Base-by-base conservation (phyloP, 2,888 invertebrate genomes). In the Blomia tropicalis region DNA sequence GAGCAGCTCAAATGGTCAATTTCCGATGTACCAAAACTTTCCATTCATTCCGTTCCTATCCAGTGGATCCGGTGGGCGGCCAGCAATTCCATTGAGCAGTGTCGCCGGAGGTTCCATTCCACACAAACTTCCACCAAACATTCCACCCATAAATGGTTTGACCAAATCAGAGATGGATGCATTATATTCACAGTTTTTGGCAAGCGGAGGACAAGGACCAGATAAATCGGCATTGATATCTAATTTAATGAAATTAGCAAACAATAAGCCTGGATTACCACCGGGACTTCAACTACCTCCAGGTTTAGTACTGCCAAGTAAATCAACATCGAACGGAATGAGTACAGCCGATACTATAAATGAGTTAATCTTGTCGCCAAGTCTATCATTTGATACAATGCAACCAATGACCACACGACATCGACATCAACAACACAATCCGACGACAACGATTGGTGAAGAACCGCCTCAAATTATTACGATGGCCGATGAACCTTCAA, bases 381-480 rank as follows among this genome's bases (percentile, higher is more conserved):
- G 36, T 36, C 36, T 17, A 11, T 36, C 36, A 17, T 36, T 36
- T 17, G 36, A 47, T 19, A 47, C 51, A 22, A 47, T 47, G 51
- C 51, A 47, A 7, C 51, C 51, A 47, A 47, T 47, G 51, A 47
- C 51, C 27, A 47, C 7, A 11, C 51, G 51, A 47, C n/a, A n/a
- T n/a, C n/a, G n/a, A n/a, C n/a, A n/a, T n/a, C n/a, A n/a, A n/a
- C 5, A 11, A 7, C 51, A 47, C 14, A 7, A 47, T 11, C 14
- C 59, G 17, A 63, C 23, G 2, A 47, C 59, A 32, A 2, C 36
- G 3, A n/a, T 32, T 22, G 27, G 29, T 11, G 43, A 36, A 51
- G 36, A 63, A 4, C 2, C 56, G 29, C 69, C 69, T 14, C 59
- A 64, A 3, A 69, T 69, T 27, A 69, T 69, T 17, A 69, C 69